Percentiles rank a stretch among this genome's conserved stretches.
Conservation (phyloP, 2,888 invertebrate species). For the Unio delphinus region DNA sequence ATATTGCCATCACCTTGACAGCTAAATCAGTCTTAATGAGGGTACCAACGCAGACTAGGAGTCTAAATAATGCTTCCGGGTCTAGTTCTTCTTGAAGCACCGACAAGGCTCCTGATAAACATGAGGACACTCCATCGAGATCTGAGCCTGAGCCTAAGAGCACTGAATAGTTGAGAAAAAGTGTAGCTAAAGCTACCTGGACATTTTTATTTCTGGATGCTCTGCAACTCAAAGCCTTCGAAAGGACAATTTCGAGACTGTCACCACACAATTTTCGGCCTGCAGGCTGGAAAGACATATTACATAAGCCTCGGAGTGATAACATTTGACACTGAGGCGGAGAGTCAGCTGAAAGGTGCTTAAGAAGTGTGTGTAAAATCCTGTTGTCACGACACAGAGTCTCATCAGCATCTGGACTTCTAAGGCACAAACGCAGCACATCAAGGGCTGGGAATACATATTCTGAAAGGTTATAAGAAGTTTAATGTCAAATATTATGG, state of each 20-base stretch:
- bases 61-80: conserved; percentile 83
- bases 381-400: conserved; percentile 71
- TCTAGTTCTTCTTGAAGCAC: conserved; percentile 73
- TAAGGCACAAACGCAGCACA: conserved; percentile 85
- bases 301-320: conserved; percentile 78
- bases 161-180: conserved; percentile 82
- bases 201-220: conserved; percentile 65
- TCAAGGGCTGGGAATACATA: conserved; percentile 92
- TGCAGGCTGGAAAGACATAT: conserved; percentile 82
- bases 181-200: conserved; percentile 83
- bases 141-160: conserved; percentile 49
- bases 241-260: conserved; percentile 54
- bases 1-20: conserved; percentile 56
- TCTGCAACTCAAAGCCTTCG: conserved; percentile 42
- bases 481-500: not conserved
- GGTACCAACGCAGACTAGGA: conserved; percentile 85
- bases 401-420: conserved; percentile 79
- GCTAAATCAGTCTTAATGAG: conserved; percentile 72
- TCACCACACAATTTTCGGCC: conserved; percentile 55
- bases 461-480: conserved; percentile 72
- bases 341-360: conserved; percentile 63
- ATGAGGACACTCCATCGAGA: conserved; percentile 59
- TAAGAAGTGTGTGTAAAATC: conserved; percentile 72
- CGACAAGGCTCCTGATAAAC: conserved; percentile 47
- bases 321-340: conserved; percentile 72